A percentile compares a stretch with the other conserved stretches of the same genome.
These are phyloP conservation scores for Channallabes apus DNA, from an alignment of 2,797 vertebrate species.

Conservation along the genomic window DNA sequence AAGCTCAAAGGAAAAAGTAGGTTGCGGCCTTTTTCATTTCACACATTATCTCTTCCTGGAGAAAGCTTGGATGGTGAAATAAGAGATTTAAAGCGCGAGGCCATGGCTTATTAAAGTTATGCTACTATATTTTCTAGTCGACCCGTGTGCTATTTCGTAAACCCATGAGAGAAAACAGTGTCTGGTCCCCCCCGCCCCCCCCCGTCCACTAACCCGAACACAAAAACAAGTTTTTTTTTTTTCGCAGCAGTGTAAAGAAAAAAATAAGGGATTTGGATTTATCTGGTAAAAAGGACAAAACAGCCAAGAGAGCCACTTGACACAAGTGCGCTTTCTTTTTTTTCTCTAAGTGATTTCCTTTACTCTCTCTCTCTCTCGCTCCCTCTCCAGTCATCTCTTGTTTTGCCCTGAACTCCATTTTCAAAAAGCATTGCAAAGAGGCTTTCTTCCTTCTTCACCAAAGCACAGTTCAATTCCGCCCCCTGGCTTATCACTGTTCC, in stretches of 20 bases:
- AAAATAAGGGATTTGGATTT: constrained; percentile 37
- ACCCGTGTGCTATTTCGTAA: constrained; percentile 52
- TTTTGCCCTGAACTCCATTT: constrained; percentile 54
- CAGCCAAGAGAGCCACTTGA: constrained; percentile 31
- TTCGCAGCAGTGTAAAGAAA: constrained; percentile 22
- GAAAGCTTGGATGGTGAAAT: constrained; percentile 34
- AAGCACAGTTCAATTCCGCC: constrained; percentile 23
- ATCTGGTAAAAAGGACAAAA: constrained; percentile 54
- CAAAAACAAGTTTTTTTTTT: constrained; percentile 50
- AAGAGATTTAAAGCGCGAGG: constrained; percentile 47
- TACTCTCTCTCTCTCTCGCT: not conserved
- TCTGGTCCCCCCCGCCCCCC: not conserved
- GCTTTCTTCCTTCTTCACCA: constrained; percentile 25
- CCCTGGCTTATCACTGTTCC: constrained; percentile 43
- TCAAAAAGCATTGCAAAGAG: constrained; percentile 48
- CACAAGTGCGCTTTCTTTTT: constrained; percentile 3
- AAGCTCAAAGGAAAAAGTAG: constrained; percentile 47
- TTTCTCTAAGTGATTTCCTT: constrained; percentile 11
- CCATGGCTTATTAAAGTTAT: constrained; percentile 59
- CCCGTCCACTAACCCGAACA: constrained; percentile 45
- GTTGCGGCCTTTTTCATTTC: constrained; percentile 42
- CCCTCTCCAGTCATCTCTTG: constrained; percentile 16
- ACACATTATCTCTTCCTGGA: constrained; percentile 12
- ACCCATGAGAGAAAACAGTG: constrained; percentile 43
- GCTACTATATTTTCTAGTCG: constrained; percentile 52